Percentiles rank a stretch among this genome's conserved stretches.
phyloP scores from a whole-genome alignment of 2,797 vertebrate genomes.

The Pantherophis vulpinus region DNA sequence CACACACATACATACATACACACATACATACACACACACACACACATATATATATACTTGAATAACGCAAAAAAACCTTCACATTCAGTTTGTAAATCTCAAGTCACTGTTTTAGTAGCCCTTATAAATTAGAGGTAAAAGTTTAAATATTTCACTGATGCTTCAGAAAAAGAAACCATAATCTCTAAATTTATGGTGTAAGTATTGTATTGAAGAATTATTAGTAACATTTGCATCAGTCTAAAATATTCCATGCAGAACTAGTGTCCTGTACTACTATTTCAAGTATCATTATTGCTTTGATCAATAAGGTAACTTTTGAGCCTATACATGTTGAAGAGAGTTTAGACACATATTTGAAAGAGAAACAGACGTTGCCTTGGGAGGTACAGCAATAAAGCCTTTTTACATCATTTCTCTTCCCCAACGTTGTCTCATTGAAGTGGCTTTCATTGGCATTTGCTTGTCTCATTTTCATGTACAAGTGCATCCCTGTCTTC shows the following conservation, averaged over 20 bases:
- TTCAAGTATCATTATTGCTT: not conserved
- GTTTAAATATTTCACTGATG: not conserved
- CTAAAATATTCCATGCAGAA: not conserved
- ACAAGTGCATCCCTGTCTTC: conserved; percentile 3
- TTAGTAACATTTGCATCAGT: not conserved
- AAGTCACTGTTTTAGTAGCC: not conserved
- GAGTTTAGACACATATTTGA: not conserved
- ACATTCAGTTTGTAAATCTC: not conserved
- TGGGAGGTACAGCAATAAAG: conserved; percentile 6
- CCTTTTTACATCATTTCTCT: not conserved
- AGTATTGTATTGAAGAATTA: not conserved
- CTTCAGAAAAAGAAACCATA: not conserved
- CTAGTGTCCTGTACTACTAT: not conserved
- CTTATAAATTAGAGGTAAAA: not conserved
- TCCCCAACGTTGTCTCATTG: not conserved
- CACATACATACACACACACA: too few relatives aligned
- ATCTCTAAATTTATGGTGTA: not conserved
- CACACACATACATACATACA: too few relatives aligned
- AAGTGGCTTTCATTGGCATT: not conserved
- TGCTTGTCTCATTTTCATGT: not conserved
- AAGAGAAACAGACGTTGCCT: not conserved
- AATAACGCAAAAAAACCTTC: not conserved
- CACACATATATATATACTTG: too few relatives aligned
- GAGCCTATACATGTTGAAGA: not conserved
- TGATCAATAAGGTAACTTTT: accelerated